These are phyloP conservation scores for Falco peregrinus DNA, from an alignment of 2,797 vertebrate species.

Conservation along the genomic window DNA sequence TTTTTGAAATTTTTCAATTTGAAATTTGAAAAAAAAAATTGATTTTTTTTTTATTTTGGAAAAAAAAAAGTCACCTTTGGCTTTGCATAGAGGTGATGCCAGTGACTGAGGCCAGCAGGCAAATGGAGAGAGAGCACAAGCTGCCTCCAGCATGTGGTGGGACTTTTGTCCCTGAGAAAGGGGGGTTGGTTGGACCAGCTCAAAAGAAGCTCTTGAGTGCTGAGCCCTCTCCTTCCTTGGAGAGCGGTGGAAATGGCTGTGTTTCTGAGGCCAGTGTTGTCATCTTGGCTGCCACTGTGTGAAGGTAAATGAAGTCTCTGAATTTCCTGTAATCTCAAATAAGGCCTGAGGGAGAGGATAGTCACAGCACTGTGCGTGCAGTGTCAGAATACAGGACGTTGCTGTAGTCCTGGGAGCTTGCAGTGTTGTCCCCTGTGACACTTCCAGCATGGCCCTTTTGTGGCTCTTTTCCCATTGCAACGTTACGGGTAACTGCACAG, in stretches of 20 bases:
- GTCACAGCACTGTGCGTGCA: background rate
- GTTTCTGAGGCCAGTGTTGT: background rate
- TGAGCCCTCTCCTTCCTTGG: background rate
- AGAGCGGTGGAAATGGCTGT: background rate
- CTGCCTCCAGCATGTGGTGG: background rate
- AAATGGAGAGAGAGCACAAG: background rate
- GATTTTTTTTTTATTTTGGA: no score
- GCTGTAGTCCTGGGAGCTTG: background rate
- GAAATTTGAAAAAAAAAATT: no score
- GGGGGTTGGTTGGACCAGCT: background rate
- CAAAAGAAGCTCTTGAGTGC: background rate
- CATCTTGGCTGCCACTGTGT: background rate
- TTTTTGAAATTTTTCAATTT: no score
- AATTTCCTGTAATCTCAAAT: background rate
- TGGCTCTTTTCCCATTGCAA: background rate
- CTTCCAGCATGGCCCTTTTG: background rate
- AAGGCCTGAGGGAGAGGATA: background rate
- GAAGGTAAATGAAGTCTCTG: background rate
- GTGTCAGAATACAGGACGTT: background rate
- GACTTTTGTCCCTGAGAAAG: background rate
- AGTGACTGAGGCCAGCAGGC: background rate
- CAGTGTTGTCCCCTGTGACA: background rate
- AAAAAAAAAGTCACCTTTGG: no score
- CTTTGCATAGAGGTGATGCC: background rate
- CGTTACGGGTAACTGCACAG: background rate